A percentile compares a stretch with the other conserved stretches of the same genome.
Conservation (phyloP, 2,113 vertebrate genomes). For the Amia ocellicauda region DNA sequence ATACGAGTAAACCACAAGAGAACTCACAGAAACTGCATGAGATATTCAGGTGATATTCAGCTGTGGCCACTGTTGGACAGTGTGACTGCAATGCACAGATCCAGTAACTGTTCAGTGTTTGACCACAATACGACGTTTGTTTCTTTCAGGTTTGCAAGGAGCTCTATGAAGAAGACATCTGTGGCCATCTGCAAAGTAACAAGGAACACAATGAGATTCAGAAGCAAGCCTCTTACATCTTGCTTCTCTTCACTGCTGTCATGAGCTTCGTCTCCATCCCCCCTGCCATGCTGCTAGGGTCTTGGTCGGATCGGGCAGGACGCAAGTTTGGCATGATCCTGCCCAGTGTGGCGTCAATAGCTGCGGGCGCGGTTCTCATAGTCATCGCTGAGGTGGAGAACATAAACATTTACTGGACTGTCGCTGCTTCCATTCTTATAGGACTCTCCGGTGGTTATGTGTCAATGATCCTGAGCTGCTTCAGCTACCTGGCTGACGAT, state of each 20-base stretch:
- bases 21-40: too few species aligned
- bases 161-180: constrained; percentile 33
- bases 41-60: too few species aligned
- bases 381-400: constrained; percentile 31
- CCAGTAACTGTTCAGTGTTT: too few species aligned
- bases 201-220: constrained; percentile 36
- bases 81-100: too few species aligned
- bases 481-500: constrained; percentile 52
- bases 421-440: constrained; percentile 30
- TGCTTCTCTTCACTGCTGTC: constrained; percentile 38
- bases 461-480: constrained; percentile 51
- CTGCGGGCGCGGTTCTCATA: constrained; percentile 38
- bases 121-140: neutral
- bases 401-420: constrained; percentile 40
- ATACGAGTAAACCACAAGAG: too few species aligned
- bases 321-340: constrained; percentile 48
- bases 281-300: constrained; percentile 49
- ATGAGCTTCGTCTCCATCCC: constrained; percentile 45
- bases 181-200: constrained; percentile 21
- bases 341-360: constrained; percentile 38
- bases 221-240: constrained; percentile 36
- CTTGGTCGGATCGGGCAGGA: constrained; percentile 50
- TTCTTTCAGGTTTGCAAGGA: constrained; percentile 45
- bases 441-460: constrained; percentile 47
- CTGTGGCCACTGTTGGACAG: too few species aligned